Percentiles rank a stretch among this genome's conserved stretches.
phyloP scores from a whole-genome alignment of 2,888 invertebrate species.

The Zonitis immaculata region DNA sequence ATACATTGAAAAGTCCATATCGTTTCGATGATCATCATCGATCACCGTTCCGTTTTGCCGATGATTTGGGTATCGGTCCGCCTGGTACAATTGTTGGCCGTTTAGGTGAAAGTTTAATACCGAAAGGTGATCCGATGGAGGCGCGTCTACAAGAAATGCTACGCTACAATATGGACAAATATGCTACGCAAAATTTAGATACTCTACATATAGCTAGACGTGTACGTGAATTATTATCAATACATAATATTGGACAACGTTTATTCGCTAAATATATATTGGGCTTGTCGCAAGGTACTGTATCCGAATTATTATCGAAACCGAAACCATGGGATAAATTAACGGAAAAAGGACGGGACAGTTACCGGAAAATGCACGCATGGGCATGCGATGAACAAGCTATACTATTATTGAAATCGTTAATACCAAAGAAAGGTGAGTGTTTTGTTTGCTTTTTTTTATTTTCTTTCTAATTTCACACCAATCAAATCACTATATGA shows the following conservation, averaged over 20 bases:
- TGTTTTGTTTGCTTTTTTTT: constrained; percentile 19
- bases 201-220: constrained; percentile 91
- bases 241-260: constrained; percentile 97
- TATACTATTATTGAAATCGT: constrained; percentile 93
- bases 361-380: constrained; percentile 98
- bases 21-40: constrained; percentile 74
- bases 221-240: constrained; percentile 88
- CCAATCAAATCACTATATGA: too few relatives aligned
- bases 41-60: constrained; percentile 76
- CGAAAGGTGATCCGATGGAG: constrained; percentile 92
- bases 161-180: constrained; percentile 93
- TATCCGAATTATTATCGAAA: constrained; percentile 95
- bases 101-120: constrained; percentile 84
- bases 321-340: constrained; percentile 99
- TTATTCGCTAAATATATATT: constrained; percentile 98
- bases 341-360: constrained; percentile 98
- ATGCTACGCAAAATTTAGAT: constrained; percentile 88
- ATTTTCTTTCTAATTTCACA: too few relatives aligned
- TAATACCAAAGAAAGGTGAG: constrained; percentile 97
- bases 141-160: constrained; percentile 90
- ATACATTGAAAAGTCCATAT: constrained; percentile 62
- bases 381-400: constrained; percentile 99
- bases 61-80: constrained; percentile 66
- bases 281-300: constrained; percentile 95
- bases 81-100: constrained; percentile 80